Percentiles rank a stretch among this genome's conserved stretches.
phyloP scores from a whole-genome alignment of 2,113 vertebrate genomes.

The Poeciliopsis prolifica region DNA sequence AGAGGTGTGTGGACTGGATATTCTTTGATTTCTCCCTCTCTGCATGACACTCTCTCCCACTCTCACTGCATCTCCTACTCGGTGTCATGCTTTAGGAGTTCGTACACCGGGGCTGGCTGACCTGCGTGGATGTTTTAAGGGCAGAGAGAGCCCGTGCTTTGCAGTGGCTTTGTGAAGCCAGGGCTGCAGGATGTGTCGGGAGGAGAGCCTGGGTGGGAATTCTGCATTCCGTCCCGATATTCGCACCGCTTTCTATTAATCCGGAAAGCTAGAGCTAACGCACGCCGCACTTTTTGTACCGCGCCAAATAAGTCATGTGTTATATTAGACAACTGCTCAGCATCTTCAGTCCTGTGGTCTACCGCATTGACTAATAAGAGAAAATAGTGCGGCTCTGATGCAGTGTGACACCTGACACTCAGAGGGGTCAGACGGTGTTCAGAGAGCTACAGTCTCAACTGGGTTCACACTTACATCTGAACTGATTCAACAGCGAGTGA shows the following conservation, averaged over 20 bases:
- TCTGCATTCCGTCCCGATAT: constrained; percentile 60
- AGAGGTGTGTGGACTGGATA: constrained; percentile 37
- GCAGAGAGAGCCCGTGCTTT: constrained; percentile 26
- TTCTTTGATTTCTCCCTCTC: constrained; percentile 54
- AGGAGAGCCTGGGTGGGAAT: constrained; percentile 56
- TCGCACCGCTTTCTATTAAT: constrained; percentile 29
- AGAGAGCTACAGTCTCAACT: constrained; percentile 1
- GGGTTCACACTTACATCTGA: constrained; percentile 10
- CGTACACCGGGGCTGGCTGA: constrained; percentile 41
- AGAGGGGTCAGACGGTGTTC: constrained; percentile 25
- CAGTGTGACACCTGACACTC: constrained; percentile 14
- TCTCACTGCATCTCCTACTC: constrained; percentile 55
- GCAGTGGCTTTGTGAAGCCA: constrained; percentile 55
- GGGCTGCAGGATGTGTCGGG: constrained; percentile 61
- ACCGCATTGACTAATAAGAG: constrained; percentile 28
- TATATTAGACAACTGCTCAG: constrained; percentile 58
- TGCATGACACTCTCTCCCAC: constrained; percentile 56
- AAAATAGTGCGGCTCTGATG: constrained; percentile 13
- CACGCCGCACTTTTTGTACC: constrained; percentile 35
- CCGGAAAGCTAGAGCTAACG: constrained; percentile 14
- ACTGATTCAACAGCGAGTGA: constrained; percentile 29
- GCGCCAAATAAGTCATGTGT: constrained; percentile 31
- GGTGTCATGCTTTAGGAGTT: constrained; percentile 61
- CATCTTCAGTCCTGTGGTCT: constrained; percentile 13
- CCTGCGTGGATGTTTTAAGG: constrained; percentile 59